phyloP scores from a whole-genome alignment of 2,888 invertebrate species.

The Parthenolecanium corni region DNA sequence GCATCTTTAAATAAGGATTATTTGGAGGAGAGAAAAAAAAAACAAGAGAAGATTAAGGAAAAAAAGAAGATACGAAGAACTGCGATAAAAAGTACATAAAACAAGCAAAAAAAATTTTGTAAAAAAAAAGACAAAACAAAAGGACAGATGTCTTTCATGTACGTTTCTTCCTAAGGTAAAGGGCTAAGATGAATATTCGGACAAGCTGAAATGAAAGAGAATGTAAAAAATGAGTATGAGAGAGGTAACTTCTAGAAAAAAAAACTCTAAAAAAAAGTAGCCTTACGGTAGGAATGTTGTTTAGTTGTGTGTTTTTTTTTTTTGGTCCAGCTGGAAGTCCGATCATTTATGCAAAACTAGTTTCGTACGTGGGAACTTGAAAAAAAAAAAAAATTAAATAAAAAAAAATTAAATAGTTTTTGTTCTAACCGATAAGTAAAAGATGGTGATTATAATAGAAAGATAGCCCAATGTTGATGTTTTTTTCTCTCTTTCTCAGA shows the following conservation, averaged over 20 bases:
- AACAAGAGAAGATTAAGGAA: background rate
- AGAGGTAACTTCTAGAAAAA: too few species aligned
- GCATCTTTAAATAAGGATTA: slow-evolving; percentile 7
- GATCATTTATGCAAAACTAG: slow-evolving; percentile 23
- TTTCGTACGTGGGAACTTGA: slow-evolving; percentile 14
- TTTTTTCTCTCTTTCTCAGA: too few species aligned
- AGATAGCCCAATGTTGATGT: too few species aligned
- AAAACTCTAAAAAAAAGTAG: background rate
- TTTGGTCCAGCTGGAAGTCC: slow-evolving; percentile 23
- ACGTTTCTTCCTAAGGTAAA: background rate
- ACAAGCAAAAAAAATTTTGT: too few species aligned
- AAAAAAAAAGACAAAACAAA: background rate
- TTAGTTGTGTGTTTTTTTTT: background rate
- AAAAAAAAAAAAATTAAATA: slow-evolving; percentile 6
- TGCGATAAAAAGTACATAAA: too few species aligned
- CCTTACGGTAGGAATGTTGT: slow-evolving; percentile 10
- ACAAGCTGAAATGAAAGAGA: background rate
- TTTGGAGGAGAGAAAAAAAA: background rate
- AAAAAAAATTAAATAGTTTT: slow-evolving; percentile 10
- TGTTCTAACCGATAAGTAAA: background rate
- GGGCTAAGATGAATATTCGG: background rate
- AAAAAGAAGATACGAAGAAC: too few species aligned
- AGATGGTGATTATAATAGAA: background rate
- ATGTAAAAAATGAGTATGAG: too few species aligned
- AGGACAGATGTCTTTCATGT: slow-evolving; percentile 4